Base-by-base conservation (phyloP, 2,113 vertebrate species). In the Sorex fumeus region DNA sequence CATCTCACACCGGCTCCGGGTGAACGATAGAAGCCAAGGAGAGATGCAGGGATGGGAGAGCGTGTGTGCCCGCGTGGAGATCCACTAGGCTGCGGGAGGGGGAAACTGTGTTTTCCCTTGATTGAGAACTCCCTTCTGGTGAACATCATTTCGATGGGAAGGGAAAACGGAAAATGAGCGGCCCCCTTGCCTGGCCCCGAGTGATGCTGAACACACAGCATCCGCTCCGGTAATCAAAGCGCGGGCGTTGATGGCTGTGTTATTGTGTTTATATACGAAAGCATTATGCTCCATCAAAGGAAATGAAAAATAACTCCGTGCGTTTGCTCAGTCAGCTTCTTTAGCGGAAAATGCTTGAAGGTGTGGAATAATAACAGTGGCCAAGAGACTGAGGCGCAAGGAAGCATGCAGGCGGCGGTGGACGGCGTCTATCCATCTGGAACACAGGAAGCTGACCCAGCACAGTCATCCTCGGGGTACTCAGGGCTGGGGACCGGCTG, bases 91-190 rank as follows among this genome's bases (percentile, higher is more conserved):
- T 77, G 84, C 88, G 95, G 96, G n/a, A n/a, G n/a, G n/a, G n/a
- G 92, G 96, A 97, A 97, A 97, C 90, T 96, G 93, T 97, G 97
- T 98, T 97, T 97, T 23, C 96, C 84, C 93, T 87, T 98, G 97
- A 98, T 97, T 97, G 97, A 98, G 97, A 97, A 97, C 96, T 95
- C 94, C 94, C 97, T 97, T 97, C 97, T 98, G 97, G 97, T 94
- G 96, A 97, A 94, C 93, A 94, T 95, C 93, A 97, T 97, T 97
- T 97, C 97, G 97, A 97, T 97, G 93, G 92, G 93, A 98, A 97
- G 96, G 95, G 90, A 86, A 97, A 97, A 92, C 88, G 95, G 93
- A 91, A 96, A 91, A 95, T 93, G 70, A 90, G 28, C 89, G 94
- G 96, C 95, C 96, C 96, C 94, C 95, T 94, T 94, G 97, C 96